Base-by-base conservation (phyloP, 2,888 invertebrate genomes). In the Rotaria sp. region DNA sequence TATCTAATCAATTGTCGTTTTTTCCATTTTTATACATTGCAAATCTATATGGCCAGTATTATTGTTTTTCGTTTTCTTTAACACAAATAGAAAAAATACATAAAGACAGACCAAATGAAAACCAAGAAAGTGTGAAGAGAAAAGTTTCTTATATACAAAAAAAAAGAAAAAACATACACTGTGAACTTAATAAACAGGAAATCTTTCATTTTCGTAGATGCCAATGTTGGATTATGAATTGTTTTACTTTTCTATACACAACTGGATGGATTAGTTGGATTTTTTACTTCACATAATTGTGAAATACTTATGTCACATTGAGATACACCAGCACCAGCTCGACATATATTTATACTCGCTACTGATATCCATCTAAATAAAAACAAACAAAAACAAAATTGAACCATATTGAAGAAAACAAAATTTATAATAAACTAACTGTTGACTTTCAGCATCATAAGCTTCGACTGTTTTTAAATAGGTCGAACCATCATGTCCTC, bases 341-440 rank as follows among this genome's bases (percentile, higher is more conserved):
- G 88, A 35, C 91, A 91, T 13, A 90, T 89, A 86, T 90, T 91
- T 92, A 92, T 92, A 55, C 90, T 88, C 5, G 92, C 90, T 11
- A 92, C 92, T 85, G 88, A 88, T 74, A 90, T 90, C 92, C 92
- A 92, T 15, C 80, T 80, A 75, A 26, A 10, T 8, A 75, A 24
- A 41, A 45, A 30, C 7, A 38, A 86, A 26, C 15, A 50, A 21
- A 38, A 50, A 30, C 3, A 85, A 45, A 57, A 26, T 15, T 30
- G 4, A 30, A 18, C 4, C 10, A 8, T 18, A 3, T 55, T 8
- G 18, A 55, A 55, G 4, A 24, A 8, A n/a, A 30, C 30, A 45
- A 80, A 26, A 26, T 26, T 13, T 10, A 18, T 1, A 75, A 41
- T 26, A 45, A 45, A 80, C 26, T 80, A 24, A 67, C 50, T 67